A percentile compares a stretch with the other conserved stretches of the same genome.
Evolutionary conservation across 2,888 invertebrate genomes (phyloP).

Genomic region (Dysmachus trigonus): DNA sequence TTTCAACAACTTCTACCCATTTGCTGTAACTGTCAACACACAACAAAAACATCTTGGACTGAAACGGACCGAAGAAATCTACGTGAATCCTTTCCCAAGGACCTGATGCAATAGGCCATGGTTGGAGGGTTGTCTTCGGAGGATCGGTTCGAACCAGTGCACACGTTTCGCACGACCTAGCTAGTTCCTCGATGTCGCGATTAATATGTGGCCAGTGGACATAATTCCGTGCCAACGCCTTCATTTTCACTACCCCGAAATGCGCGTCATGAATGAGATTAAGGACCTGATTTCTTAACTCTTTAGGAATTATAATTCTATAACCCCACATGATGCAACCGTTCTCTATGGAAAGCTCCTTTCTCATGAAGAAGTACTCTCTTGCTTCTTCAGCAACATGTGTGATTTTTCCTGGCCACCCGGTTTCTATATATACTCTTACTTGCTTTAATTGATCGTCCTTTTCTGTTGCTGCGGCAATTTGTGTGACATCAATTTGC

Average conservation of each 20-base stretch:
- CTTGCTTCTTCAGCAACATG: too few species aligned
- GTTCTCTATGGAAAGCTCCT: conserved; percentile 44
- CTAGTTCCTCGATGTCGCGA: conserved; percentile 50
- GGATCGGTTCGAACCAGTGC: conserved; percentile 37
- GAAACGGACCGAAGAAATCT: conserved; percentile 48
- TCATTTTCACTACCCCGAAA: conserved; percentile 50
- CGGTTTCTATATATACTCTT: too few species aligned
- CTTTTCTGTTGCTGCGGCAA: too few species aligned
- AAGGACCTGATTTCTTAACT: conserved; percentile 41
- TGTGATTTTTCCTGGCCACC: too few species aligned
- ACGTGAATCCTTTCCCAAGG: conserved; percentile 51
- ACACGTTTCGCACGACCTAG: conserved; percentile 49
- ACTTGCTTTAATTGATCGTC: too few species aligned
- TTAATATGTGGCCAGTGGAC: conserved; percentile 53
- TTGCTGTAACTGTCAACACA: conserved; percentile 53
- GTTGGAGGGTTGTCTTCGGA: neutral
- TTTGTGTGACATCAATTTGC: too few species aligned
- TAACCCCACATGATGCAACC: conserved; percentile 48
- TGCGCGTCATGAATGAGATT: conserved; percentile 49
- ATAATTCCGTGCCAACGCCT: conserved; percentile 52
- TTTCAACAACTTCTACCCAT: conserved; percentile 51
- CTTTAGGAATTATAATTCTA: conserved; percentile 41
- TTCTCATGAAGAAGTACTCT: neutral
- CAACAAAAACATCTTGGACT: conserved; percentile 44
- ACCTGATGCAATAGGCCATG: conserved; percentile 45